These are phyloP conservation scores for Plutella xylostella DNA, from an alignment of 2,888 invertebrate genomes.

Conservation along the genomic window DNA sequence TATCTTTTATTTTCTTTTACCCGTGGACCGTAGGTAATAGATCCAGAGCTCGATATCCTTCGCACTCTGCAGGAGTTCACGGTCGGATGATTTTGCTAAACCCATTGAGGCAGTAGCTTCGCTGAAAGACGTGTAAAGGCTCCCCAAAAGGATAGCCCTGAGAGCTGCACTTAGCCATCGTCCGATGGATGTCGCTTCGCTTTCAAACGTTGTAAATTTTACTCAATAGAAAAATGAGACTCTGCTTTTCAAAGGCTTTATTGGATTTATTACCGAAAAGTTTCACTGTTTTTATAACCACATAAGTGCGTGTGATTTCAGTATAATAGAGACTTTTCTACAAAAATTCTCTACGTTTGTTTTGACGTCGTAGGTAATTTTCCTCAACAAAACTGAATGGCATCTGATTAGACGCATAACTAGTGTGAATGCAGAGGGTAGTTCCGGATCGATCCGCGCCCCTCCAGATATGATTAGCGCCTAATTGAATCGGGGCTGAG, in stretches of 20 bases:
- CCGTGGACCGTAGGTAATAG: no score
- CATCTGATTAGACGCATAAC: constrained; percentile 20
- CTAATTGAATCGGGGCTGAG: constrained; percentile 68
- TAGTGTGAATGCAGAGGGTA: constrained; percentile 33
- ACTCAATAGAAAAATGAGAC: no score
- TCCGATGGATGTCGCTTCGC: no score
- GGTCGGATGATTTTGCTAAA: constrained; percentile 42
- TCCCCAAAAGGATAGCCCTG: neutral
- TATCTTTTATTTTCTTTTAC: no score
- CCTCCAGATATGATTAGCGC: constrained; percentile 67
- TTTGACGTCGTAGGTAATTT: no score
- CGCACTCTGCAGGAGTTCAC: constrained; percentile 30
- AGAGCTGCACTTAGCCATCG: constrained; percentile 2
- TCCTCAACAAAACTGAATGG: neutral
- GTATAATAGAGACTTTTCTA: no score
- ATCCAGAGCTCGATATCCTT: constrained; percentile 7
- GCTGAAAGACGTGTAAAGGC: constrained; percentile 28
- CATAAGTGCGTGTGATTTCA: no score
- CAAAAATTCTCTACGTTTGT: no score
- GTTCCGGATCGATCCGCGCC: constrained; percentile 56
- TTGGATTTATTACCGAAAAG: no score
- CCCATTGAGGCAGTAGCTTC: constrained; percentile 32
- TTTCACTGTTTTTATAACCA: no score
- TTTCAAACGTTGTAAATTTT: no score
- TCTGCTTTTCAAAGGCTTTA: no score